phyloP scores from a whole-genome alignment of 2,888 invertebrate species.

The Nipponacmea schrenckii region DNA sequence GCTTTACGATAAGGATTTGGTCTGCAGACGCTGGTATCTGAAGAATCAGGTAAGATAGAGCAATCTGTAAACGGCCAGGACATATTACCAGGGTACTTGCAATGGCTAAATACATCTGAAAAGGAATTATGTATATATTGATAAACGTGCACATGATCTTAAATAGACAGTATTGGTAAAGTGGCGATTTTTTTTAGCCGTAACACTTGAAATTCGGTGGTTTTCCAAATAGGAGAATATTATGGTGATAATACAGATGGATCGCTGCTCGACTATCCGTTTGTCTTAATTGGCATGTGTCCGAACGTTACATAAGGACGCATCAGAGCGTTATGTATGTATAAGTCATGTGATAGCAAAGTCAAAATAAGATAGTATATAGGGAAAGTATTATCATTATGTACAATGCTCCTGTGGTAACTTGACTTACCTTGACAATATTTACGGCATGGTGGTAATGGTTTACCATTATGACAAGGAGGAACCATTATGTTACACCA shows the following conservation, averaged over 20 bases:
- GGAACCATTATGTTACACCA: constrained; percentile 49
- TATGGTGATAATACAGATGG: too few species aligned
- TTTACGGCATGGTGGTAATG: constrained; percentile 45
- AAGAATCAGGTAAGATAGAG: constrained; percentile 45
- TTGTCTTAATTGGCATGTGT: too few species aligned
- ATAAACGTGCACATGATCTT: too few species aligned
- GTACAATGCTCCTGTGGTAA: too few species aligned
- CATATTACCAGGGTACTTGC: constrained; percentile 26
- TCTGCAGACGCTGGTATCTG: constrained; percentile 41
- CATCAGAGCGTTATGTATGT: too few species aligned
- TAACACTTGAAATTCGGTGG: too few species aligned
- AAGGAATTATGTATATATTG: not conserved
- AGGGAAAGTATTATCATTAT: not conserved
- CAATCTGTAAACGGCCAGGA: constrained; percentile 38
- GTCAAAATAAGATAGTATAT: not conserved
- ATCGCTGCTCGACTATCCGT: too few species aligned
- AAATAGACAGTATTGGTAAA: too few species aligned
- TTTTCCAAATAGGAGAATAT: too few species aligned
- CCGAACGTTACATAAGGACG: too few species aligned
- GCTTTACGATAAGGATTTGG: constrained; percentile 38
- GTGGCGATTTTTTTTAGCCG: too few species aligned
- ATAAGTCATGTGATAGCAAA: too few species aligned
- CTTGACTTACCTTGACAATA: constrained; percentile 42
- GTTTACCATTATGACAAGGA: constrained; percentile 37
- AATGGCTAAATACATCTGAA: constrained; percentile 33